Evolutionary conservation across 2,797 vertebrate species (phyloP), one percentile per base, ranked within the genome.

Genomic region (Gadopsis bispinosus): DNA sequence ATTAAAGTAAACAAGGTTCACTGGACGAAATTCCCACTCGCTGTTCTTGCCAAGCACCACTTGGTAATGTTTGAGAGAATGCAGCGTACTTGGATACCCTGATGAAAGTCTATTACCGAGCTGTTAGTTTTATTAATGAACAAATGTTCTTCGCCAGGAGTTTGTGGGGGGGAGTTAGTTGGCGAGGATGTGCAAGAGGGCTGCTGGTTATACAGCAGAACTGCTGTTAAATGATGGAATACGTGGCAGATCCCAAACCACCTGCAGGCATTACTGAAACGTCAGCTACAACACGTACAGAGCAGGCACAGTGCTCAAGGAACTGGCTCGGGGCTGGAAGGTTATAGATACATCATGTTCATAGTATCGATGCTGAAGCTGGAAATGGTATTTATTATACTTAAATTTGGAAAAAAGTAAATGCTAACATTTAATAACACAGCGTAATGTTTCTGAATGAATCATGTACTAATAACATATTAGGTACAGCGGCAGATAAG

Each of bases 1-100:
- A 58, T 67, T 73, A 60, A 85, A 88, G 61, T 66, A 88, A 86
- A 85, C 87, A 83, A 79, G 85, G 77, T 85, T 84, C 80, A 76
- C 41, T 3, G 67, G 69, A 73, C 61, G 41, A 53, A 79, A 83
- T 75, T 71, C 56, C 69, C 47, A 20, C 72, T 73, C 9, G 5
- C 63, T 60, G 7, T 13, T 83, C 63, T 56, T 60, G 81, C 87
- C 87, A 90, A 81, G 68, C 63, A 60, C 43, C 29, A 26, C 85
- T 77, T 45, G 22, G 60, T 78, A 22, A 53, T 83, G 66, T 71
- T 78, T 85, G 78, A 20, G 59, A 79, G 68, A 80, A 66, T 55
- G 73, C 68, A n/a, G 37, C 53, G 45, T 56, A 56, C 59, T 75
- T 75, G 31, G 79, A 75, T 70, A 35, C 77, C 33, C 9, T 12